Conservation (phyloP, 2,797 vertebrate genomes). For the Sebastes matsubarae region DNA sequence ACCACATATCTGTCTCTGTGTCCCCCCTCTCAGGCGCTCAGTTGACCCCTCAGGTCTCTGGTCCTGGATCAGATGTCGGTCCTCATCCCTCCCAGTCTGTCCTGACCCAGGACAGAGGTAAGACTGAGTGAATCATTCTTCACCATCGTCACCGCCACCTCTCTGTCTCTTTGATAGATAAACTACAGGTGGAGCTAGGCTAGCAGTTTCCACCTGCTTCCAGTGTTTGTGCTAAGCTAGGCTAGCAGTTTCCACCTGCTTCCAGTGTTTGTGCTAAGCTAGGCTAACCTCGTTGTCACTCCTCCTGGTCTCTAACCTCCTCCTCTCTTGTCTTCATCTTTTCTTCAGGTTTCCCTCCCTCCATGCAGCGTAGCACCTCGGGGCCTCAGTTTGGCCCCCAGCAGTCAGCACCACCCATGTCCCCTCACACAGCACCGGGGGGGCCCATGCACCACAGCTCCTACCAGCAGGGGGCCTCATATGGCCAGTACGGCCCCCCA, state of each 20-base stretch:
- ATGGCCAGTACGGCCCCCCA: constrained; percentile 92
- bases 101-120: constrained; percentile 95
- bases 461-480: constrained; percentile 90
- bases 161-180: not conserved
- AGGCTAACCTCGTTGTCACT: not conserved
- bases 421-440: constrained; percentile 88
- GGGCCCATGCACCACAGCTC: constrained; percentile 75
- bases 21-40: constrained; percentile 84
- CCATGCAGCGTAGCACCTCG: constrained; percentile 87
- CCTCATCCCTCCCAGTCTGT: constrained; percentile 90
- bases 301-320: not conserved
- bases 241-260: not conserved
- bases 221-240: not conserved
- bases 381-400: constrained; percentile 90
- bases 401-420: constrained; percentile 89
- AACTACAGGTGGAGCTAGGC: not conserved
- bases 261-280: not conserved
- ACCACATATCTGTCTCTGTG: not conserved
- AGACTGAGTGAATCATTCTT: constrained; percentile 27
- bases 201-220: not conserved
- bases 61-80: constrained; percentile 88
- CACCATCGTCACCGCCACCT: too few species aligned
- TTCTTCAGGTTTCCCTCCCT: constrained; percentile 84
- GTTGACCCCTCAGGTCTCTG: constrained; percentile 89
- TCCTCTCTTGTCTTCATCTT: not conserved